Conservation (phyloP, 2,888 invertebrate species). For the Gymnosoma rotundatum region DNA sequence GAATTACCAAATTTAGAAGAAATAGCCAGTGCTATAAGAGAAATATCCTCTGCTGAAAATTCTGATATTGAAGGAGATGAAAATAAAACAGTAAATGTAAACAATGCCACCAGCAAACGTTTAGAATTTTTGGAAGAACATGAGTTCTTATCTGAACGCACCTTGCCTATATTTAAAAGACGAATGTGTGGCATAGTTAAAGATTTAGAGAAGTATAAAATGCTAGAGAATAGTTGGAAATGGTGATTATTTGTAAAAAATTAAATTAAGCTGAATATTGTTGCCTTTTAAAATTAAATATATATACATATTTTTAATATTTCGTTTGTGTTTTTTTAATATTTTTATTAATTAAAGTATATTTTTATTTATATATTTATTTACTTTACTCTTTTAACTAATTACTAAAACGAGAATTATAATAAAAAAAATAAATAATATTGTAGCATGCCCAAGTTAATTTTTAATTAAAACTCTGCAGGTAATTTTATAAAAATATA, state of each 20-base stretch:
- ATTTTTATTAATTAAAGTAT: too few relatives aligned
- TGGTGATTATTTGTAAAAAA: not conserved
- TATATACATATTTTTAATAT: not conserved
- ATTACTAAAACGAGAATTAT: too few relatives aligned
- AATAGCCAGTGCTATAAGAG: constrained; percentile 75
- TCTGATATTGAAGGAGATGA: constrained; percentile 65
- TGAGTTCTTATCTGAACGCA: constrained; percentile 75
- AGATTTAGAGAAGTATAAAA: constrained; percentile 75
- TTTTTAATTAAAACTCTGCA: constrained; percentile 1
- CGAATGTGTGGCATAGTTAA: constrained; percentile 75
- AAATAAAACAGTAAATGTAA: not conserved
- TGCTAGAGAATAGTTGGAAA: constrained; percentile 66
- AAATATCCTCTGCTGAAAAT: constrained; percentile 71
- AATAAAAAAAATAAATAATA: not conserved
- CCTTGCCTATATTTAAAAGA: constrained; percentile 76
- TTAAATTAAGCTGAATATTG: not conserved
- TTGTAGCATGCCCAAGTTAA: constrained; percentile 56
- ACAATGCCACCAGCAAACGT: constrained; percentile 67
- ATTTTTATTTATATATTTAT: too few relatives aligned
- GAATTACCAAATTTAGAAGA: constrained; percentile 77
- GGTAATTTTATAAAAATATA: too few relatives aligned
- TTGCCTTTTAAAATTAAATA: not conserved
- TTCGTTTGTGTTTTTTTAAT: too few relatives aligned
- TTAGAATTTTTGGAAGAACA: constrained; percentile 74
- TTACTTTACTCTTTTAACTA: too few relatives aligned